Conservation (phyloP, 2,797 vertebrate genomes). For the Eutrigla gurnardus region DNA sequence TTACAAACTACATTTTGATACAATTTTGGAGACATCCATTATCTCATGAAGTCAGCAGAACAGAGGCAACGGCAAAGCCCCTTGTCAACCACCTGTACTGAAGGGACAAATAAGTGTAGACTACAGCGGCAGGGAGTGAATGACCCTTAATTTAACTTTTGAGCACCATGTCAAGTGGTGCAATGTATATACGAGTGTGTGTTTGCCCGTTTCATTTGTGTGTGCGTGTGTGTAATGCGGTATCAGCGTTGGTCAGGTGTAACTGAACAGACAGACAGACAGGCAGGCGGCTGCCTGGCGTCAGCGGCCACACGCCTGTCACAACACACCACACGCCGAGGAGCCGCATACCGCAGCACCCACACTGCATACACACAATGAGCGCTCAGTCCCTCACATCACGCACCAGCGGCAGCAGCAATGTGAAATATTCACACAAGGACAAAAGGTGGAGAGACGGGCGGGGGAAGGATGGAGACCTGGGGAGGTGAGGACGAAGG, state of each 20-base stretch:
- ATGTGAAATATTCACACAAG: slow-evolving; percentile 86
- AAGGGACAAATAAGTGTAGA: background rate
- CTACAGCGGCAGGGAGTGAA: background rate
- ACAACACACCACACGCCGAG: slow-evolving; percentile 81
- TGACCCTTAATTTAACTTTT: slow-evolving; percentile 27
- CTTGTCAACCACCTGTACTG: background rate
- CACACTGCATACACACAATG: slow-evolving; percentile 84
- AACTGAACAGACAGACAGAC: slow-evolving; percentile 75
- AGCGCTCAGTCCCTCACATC: slow-evolving; percentile 82
- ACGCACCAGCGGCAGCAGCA: slow-evolving; percentile 86
- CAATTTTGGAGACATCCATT: background rate
- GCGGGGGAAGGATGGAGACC: slow-evolving; percentile 37
- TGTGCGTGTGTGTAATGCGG: slow-evolving; percentile 49
- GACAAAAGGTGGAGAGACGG: slow-evolving; percentile 79
- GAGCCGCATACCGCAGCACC: slow-evolving; percentile 83
- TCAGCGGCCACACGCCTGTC: slow-evolving; percentile 84
- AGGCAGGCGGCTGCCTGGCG: slow-evolving; percentile 83
- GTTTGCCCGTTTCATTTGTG: background rate
- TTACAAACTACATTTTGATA: slow-evolving; percentile 18
- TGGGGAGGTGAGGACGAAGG: slow-evolving; percentile 51
- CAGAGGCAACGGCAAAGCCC: slow-evolving; percentile 8
- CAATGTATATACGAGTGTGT: background rate
- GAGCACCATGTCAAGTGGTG: background rate
- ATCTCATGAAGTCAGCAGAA: slow-evolving; percentile 1
- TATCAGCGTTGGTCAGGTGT: slow-evolving; percentile 82